Base-by-base conservation (phyloP, 2,797 vertebrate species). In the Falco columbarius region DNA sequence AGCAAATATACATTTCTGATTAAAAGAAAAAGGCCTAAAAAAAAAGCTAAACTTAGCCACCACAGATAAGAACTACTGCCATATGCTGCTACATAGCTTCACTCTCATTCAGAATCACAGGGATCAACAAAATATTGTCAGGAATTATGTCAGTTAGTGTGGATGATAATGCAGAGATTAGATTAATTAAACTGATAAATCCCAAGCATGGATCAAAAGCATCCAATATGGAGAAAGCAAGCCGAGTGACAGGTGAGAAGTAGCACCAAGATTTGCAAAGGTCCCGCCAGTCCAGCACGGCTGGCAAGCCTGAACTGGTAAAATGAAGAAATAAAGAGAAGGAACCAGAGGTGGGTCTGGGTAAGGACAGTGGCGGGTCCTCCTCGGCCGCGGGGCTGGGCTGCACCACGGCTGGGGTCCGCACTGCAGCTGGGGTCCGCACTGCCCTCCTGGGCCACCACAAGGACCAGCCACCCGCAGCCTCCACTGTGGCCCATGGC, bases 141-240 rank as follows among this genome's bases (percentile, higher is more conserved):
- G 91, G 97, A 96, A 97, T 96, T 67, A 97, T 96, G 97, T 93
- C 81, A 71, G 88, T 92, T 90, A 95, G 84, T 71, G 71, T 16
- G 86, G 94, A 95, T 81, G 93, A 63, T 62, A 68, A 82, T 73
- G 90, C 80, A 21, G 89, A 97, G 96, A 96, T 98, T 90, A 96
- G 92, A 97, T 97, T 97, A 97, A 98, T 98, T 98, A 97, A 97
- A 97, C 32, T 14, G n/a, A 97, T 88, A 96, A 97, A 96, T 92
- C 92, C 94, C 70, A 56, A 85, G 73, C 81, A 80, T 0, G 3
- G 77, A 94, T 92, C 62, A 92, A 77, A 97, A 94, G 86, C 63
- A 87, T 63, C 83, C 88, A 83, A 46, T 19, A 52, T 36, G 7
- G 87, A 72, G 74, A 70, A 89, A 86, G 54, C 9, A 83, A 52